Evolutionary conservation across 1,140 invertebrate species (phyloP).

Genomic region (Drosophila repletoides): DNA sequence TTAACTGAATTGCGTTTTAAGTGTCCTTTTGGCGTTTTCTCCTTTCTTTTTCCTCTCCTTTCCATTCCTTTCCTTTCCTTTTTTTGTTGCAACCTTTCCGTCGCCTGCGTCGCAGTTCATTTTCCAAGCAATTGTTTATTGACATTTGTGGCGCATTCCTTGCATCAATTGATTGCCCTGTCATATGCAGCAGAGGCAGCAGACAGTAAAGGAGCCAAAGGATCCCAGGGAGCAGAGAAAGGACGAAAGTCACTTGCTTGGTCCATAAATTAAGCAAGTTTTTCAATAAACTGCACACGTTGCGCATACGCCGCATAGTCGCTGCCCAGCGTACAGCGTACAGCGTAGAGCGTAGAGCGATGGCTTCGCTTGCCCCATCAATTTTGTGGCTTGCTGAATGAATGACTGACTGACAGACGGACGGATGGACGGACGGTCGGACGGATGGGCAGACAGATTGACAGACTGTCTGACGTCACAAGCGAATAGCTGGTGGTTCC

Average conservation of each 20-base stretch:
- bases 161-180: constrained; percentile 68
- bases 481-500: too few species aligned
- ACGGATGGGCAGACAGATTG: too few species aligned
- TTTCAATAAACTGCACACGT: constrained; percentile 77
- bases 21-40: constrained; percentile 28
- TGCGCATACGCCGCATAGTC: constrained; percentile 63
- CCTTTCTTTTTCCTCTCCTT: not conserved
- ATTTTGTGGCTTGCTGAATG: constrained; percentile 10
- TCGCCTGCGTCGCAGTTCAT: constrained; percentile 38
- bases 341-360: too few species aligned
- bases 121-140: constrained; percentile 70
- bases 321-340: too few species aligned
- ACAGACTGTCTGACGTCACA: too few species aligned
- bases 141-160: constrained; percentile 64
- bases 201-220: not conserved
- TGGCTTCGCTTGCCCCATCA: constrained; percentile 3
- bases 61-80: not conserved
- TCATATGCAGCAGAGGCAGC: constrained; percentile 21
- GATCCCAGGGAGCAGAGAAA: not conserved
- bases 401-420: not conserved
- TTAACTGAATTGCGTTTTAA: constrained; percentile 76
- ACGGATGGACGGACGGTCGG: too few species aligned
- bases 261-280: constrained; percentile 71
- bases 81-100: not conserved
- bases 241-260: not conserved